phyloP scores from a whole-genome alignment of 1,140 invertebrate genomes.

The Mactra quadrangularis region DNA sequence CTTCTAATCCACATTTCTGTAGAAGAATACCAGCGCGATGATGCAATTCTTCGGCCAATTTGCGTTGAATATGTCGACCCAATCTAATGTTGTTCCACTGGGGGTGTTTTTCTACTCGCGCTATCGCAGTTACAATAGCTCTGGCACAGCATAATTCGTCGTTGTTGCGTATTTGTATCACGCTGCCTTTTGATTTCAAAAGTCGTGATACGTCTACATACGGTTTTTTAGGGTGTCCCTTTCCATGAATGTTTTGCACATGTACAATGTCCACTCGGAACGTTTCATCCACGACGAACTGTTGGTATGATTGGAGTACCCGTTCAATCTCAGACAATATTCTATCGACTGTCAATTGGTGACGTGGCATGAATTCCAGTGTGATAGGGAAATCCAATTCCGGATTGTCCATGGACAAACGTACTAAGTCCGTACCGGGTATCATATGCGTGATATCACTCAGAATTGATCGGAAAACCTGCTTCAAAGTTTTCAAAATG shows the following conservation, averaged over 20 bases:
- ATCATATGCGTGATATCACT: conserved; percentile 2
- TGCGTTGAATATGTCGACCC: background rate
- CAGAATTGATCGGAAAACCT: background rate
- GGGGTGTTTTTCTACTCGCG: background rate
- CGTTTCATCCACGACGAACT: too few relatives aligned
- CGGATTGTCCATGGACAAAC: background rate
- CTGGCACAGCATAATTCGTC: conserved; percentile 3
- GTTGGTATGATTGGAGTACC: too few relatives aligned
- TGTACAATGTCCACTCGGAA: conserved; percentile 9
- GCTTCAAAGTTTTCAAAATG: conserved; percentile 11
- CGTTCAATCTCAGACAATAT: too few relatives aligned
- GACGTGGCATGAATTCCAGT: too few relatives aligned
- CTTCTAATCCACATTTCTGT: conserved; percentile 26
- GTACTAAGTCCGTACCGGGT: conserved; percentile 11
- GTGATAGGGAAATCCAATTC: too few relatives aligned
- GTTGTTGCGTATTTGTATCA: background rate
- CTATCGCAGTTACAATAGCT: too few relatives aligned
- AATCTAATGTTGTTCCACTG: background rate
- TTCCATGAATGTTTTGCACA: conserved; percentile 1
- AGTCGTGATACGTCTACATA: conserved; percentile 2
- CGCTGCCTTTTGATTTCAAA: background rate
- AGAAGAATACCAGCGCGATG: conserved; percentile 2
- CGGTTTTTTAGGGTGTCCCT: too few relatives aligned
- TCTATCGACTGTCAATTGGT: conserved; percentile 2
- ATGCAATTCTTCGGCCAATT: conserved; percentile 7